A percentile compares a stretch with the other conserved stretches of the same genome.
phyloP scores from a whole-genome alignment of 2,113 vertebrate species.

The Heteronetta atricapilla region DNA sequence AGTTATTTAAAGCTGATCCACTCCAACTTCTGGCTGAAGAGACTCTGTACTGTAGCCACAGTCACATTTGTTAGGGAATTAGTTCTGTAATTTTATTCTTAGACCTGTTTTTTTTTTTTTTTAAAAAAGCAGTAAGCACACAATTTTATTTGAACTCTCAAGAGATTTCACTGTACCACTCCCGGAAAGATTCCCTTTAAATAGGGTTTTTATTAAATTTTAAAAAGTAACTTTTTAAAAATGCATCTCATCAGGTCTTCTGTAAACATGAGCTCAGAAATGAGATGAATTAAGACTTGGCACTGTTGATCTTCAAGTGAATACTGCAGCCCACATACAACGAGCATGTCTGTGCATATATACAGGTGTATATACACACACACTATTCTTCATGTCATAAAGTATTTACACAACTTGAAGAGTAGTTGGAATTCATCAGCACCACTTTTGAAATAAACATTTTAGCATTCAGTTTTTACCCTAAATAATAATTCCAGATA shows the following conservation, averaged over 20 bases:
- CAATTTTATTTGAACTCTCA: slow-evolving; percentile 31
- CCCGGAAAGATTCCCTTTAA: not conserved
- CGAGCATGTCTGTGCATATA: not conserved
- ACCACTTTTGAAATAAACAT: not conserved
- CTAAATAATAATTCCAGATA: not conserved
- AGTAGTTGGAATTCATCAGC: not conserved
- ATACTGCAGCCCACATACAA: not conserved
- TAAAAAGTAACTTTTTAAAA: not conserved
- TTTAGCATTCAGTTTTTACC: not conserved
- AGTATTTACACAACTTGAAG: not conserved
- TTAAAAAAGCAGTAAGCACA: not conserved
- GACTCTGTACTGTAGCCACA: not conserved
- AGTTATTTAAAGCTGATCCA: not conserved
- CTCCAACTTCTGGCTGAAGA: not conserved
- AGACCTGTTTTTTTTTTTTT: not conserved
- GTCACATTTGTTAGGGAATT: not conserved
- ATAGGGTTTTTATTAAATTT: not conserved
- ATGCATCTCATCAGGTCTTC: not conserved
- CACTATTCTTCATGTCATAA: not conserved
- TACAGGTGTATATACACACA: not conserved
- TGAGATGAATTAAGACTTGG: not conserved
- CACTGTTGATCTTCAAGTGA: not conserved
- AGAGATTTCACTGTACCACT: not conserved
- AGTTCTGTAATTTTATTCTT: not conserved
- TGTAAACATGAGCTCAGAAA: not conserved